Evolutionary conservation across 2,888 invertebrate species (phyloP).

Genomic region (Sthenelais limicola): DNA sequence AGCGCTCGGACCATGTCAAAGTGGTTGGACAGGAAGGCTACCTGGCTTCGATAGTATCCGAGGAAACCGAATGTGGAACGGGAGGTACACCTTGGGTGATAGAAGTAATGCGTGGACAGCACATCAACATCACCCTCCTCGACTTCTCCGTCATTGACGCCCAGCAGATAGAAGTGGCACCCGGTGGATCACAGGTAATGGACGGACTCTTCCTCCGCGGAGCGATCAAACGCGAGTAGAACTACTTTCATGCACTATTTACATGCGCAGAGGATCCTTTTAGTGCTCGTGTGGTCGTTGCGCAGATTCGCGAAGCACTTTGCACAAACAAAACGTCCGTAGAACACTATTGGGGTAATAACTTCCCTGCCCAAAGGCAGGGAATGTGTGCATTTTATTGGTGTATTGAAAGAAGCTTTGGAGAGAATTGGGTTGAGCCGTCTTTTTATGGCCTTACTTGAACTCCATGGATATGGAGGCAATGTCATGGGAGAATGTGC

Average conservation of each 20-base stretch:
- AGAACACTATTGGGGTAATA: too few relatives aligned
- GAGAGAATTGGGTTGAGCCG: too few relatives aligned
- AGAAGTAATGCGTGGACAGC: conserved; percentile 37
- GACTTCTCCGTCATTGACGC: conserved; percentile 40
- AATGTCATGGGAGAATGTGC: too few relatives aligned
- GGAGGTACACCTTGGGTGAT: conserved; percentile 40
- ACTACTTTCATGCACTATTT: conserved; percentile 38
- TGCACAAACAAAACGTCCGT: too few relatives aligned
- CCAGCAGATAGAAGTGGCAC: conserved; percentile 23
- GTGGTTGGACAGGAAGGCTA: conserved; percentile 23
- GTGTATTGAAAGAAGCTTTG: too few relatives aligned
- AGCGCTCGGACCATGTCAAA: conserved; percentile 37
- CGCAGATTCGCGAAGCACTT: too few relatives aligned
- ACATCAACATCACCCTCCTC: conserved; percentile 40
- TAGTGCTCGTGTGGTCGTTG: too few relatives aligned
- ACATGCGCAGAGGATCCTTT: conserved; percentile 17
- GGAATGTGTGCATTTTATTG: too few relatives aligned
- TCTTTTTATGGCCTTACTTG: too few relatives aligned
- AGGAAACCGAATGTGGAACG: conserved; percentile 40
- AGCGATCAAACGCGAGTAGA: neutral
- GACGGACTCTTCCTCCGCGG: neutral
- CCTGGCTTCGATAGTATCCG: conserved; percentile 35
- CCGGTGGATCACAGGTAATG: conserved; percentile 32
- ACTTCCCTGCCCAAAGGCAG: too few relatives aligned
- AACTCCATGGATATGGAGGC: too few relatives aligned